phyloP scores from a whole-genome alignment of 2,888 invertebrate genomes.

The Mesochorus sp. region DNA sequence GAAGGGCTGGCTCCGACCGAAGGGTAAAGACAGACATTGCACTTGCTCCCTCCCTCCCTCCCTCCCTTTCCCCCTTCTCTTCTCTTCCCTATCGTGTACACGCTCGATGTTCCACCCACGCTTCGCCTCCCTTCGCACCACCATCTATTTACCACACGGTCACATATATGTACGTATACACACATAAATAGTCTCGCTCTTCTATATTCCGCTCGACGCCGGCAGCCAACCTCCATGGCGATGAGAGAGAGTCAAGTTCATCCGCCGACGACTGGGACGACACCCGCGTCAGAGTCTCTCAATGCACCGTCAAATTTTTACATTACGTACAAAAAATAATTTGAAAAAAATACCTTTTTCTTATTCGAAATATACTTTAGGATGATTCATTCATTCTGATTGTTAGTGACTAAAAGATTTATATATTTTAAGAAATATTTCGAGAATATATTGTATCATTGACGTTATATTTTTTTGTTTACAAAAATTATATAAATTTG shows the following conservation, averaged over 20 bases:
- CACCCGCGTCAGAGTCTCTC: conserved; percentile 41
- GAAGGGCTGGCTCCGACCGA: conserved; percentile 48
- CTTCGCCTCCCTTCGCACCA: conserved; percentile 62
- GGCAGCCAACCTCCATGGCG: conserved; percentile 66
- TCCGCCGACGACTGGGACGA: conserved; percentile 29
- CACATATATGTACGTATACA: background rate
- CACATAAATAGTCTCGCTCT: conserved; percentile 24
- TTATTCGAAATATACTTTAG: background rate
- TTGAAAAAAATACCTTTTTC: background rate
- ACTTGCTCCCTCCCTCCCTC: conserved; percentile 74
- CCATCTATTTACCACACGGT: conserved; percentile 53
- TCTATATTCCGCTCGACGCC: conserved; percentile 44
- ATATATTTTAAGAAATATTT: too few species aligned
- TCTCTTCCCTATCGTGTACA: conserved; percentile 36
- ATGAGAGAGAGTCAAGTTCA: conserved; percentile 69
- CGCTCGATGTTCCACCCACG: conserved; percentile 64
- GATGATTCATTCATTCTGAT: too few species aligned
- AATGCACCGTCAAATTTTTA: conserved; percentile 6
- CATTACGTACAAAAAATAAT: too few species aligned
- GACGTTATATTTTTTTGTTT: too few species aligned
- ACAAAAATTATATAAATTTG: too few species aligned
- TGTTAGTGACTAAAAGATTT: too few species aligned
- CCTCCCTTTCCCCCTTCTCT: conserved; percentile 35
- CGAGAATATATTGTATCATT: too few species aligned
- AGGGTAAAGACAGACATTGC: conserved; percentile 70